These are phyloP conservation scores for Trachymyrmex septentrionalis DNA, from an alignment of 1,140 invertebrate species.

Conservation along the genomic window DNA sequence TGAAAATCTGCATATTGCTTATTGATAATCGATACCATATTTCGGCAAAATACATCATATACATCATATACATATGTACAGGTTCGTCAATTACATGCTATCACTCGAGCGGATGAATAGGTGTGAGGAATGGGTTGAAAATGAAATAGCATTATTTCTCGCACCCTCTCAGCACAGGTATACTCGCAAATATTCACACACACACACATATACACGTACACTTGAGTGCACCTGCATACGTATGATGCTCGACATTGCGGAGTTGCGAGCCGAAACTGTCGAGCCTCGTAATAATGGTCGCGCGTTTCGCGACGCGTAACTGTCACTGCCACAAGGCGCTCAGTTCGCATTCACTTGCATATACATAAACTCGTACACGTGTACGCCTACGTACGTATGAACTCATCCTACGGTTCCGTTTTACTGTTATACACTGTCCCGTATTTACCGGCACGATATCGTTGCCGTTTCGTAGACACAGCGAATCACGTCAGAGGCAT, in stretches of 20 bases:
- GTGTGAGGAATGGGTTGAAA: neutral
- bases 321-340: constrained; percentile 35
- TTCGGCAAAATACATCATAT: constrained; percentile 20
- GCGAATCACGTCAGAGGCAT: neutral
- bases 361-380: neutral
- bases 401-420: constrained; percentile 33
- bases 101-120: constrained; percentile 26
- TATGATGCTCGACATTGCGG: neutral
- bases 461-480: constrained; percentile 6
- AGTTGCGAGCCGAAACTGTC: constrained; percentile 40
- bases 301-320: constrained; percentile 32
- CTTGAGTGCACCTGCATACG: neutral
- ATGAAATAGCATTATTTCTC: constrained; percentile 49
- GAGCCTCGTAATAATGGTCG: constrained; percentile 46
- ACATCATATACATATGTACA: neutral
- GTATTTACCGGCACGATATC: constrained; percentile 30
- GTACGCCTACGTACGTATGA: neutral
- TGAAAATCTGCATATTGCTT: neutral
- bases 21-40: constrained; percentile 32
- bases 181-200: too few species aligned
- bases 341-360: constrained; percentile 13
- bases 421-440: constrained; percentile 47
- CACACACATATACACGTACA: neutral
- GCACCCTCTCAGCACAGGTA: neutral
- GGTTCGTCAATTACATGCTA: constrained; percentile 29